Base-by-base conservation (phyloP, 2,888 invertebrate genomes). In the Hypomecis atomaria region DNA sequence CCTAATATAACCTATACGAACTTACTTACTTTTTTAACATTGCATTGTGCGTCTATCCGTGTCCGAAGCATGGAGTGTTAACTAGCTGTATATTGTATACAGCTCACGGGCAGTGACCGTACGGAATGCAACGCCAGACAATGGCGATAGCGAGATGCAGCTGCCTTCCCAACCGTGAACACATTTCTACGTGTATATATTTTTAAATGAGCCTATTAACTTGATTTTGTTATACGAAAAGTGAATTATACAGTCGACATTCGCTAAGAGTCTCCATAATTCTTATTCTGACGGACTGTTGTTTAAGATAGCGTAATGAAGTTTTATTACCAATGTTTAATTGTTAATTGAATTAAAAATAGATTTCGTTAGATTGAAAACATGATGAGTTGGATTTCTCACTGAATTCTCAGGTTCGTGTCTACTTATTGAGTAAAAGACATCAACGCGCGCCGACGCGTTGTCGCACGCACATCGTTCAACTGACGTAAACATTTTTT, bases 161-260 rank as follows among this genome's bases (percentile, higher is more conserved):
- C 66, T 57, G 64, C 40, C 66, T 36, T 52, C 65, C 76, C 76
- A 78, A 69, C 75, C 78, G 77, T 80, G 73, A 78, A 82, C 57
- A 54, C 65, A 66, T 69, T 72, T 75, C 71, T 76, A 76, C 74
- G 77, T 75, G 68, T 67, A 67, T 70, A 62, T 54, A 62, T 61
- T 56, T 57, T 57, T 63, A 67, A 64, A 59, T 67, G 64, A 69
- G 63, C 50, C 55, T 58, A 49, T 65, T 52, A 59, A 40, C 36
- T 54, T 56, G 42, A 48, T 57, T 60, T 59, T 37, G 56, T 59
- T 50, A 48, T 13, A 49, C 13, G 48, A 58, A 65, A 61, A 56
- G 49, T 54, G 38, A 59, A 59, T 59, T 37, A 34, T 13, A 45
- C 3, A 9, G n/a, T 56, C 5, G 47, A 48, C 45, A 45, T 45